Evolutionary conservation across 2,113 vertebrate species (phyloP).

Genomic region (Pachypanchax playfairii): DNA sequence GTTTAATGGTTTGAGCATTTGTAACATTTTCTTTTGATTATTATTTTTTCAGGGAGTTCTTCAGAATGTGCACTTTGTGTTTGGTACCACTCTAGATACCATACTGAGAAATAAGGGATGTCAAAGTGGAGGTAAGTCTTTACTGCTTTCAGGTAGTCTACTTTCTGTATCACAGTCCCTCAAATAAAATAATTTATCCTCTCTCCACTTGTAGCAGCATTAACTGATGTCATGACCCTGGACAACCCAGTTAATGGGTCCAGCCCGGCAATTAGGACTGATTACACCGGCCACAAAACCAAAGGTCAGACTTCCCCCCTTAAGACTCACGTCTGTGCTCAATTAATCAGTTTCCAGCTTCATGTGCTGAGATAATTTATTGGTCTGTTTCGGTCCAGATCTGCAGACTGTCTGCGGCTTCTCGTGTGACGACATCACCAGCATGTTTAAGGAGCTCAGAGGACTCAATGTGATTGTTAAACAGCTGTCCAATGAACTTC

Average conservation of each 20-base stretch:
- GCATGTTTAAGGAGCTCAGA: constrained; percentile 91
- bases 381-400: constrained; percentile 67
- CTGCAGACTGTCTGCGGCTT: constrained; percentile 90
- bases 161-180: too few relatives aligned
- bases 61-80: constrained; percentile 96
- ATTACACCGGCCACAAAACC: constrained; percentile 92
- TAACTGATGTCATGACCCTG: constrained; percentile 86
- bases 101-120: constrained; percentile 97
- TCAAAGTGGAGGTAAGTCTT: constrained; percentile 82
- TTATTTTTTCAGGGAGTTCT: constrained; percentile 87
- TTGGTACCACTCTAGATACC: constrained; percentile 90
- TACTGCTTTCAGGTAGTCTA: neutral
- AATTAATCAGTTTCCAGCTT: neutral
- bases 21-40: constrained; percentile 1
- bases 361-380: constrained; percentile 22
- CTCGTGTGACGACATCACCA: constrained; percentile 91
- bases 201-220: constrained; percentile 62
- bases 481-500: constrained; percentile 87
- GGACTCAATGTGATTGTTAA: constrained; percentile 89
- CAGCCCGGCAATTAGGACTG: constrained; percentile 92
- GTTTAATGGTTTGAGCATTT: neutral
- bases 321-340: neutral
- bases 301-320: constrained; percentile 78
- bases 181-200: neutral
- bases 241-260: constrained; percentile 92